A percentile compares a stretch with the other conserved stretches of the same genome.
These are phyloP conservation scores for Oscarella lobularis DNA, from an alignment of 37 sponge, comb jelly and placozoan species.

Conservation along the genomic window DNA sequence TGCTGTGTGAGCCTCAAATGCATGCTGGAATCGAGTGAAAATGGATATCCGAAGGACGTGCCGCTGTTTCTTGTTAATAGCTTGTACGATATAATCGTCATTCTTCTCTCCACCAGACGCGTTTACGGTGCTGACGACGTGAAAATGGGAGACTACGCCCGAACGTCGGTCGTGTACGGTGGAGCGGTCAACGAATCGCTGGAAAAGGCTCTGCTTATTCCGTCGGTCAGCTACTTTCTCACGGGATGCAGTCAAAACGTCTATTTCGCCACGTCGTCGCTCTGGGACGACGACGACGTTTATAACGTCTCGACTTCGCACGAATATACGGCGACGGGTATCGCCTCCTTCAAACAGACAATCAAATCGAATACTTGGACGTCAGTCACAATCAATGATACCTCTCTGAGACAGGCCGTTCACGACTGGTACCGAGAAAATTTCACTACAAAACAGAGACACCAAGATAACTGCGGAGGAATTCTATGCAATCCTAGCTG, in stretches of 20 bases:
- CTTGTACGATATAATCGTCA: constrained; percentile 45
- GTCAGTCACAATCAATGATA: not conserved
- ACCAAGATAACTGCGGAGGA: not conserved
- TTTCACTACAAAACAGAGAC: too few relatives aligned
- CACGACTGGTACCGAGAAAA: not conserved
- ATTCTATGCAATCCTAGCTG: not conserved
- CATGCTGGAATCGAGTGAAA: constrained; percentile 11
- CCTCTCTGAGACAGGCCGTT: not conserved
- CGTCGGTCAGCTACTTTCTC: constrained; percentile 25
- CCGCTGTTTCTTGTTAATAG: constrained; percentile 34
- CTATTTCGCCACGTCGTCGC: constrained; percentile 56
- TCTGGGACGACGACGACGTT: constrained; percentile 29
- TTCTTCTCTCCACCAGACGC: not conserved
- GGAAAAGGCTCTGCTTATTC: not conserved
- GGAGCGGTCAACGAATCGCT: constrained; percentile 74
- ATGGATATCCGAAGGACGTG: constrained; percentile 2
- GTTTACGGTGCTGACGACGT: not conserved
- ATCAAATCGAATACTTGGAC: not conserved
- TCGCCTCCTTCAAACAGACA: too few relatives aligned
- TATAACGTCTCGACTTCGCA: too few relatives aligned
- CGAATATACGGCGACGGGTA: too few relatives aligned
- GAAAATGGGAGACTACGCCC: constrained; percentile 1
- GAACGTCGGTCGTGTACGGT: constrained; percentile 51
- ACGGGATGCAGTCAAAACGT: constrained; percentile 53
- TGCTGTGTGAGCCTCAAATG: constrained; percentile 28